Evolutionary conservation across 2,888 invertebrate species (phyloP).

Genomic region (Psococerastis gibbosa): DNA sequence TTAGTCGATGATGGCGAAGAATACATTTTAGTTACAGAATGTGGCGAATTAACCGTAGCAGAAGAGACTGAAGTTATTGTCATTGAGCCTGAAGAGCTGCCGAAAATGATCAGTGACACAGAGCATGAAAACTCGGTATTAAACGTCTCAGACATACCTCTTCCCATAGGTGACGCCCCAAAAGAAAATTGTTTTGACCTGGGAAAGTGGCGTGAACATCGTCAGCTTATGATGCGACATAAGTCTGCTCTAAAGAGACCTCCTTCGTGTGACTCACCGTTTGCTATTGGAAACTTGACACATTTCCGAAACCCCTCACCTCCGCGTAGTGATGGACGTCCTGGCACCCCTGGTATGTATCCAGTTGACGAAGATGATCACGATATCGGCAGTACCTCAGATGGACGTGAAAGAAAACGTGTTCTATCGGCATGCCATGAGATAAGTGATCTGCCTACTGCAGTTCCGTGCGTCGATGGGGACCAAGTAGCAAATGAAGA

Average conservation of each 20-base stretch:
- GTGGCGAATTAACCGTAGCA: neutral
- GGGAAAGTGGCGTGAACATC: neutral
- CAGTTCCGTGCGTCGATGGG: neutral
- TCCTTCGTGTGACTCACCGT: neutral
- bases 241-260: neutral
- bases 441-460: neutral
- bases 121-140: neutral
- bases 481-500: neutral
- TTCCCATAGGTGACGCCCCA: neutral
- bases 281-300: neutral
- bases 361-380: neutral
- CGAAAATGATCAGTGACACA: neutral
- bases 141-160: neutral
- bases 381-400: neutral
- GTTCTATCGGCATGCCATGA: neutral
- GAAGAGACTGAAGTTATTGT: neutral
- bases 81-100: neutral
- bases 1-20: neutral
- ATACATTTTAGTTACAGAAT: neutral
- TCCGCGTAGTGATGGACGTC: neutral
- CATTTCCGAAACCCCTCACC: constrained; percentile 5
- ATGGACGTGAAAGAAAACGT: neutral
- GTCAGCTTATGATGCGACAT: no score
- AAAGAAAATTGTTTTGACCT: constrained; percentile 5
- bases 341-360: neutral